These are phyloP conservation scores for Hermaeophaga mercurialis DNA, from an alignment of 2,888 invertebrate genomes.

Conservation along the genomic window DNA sequence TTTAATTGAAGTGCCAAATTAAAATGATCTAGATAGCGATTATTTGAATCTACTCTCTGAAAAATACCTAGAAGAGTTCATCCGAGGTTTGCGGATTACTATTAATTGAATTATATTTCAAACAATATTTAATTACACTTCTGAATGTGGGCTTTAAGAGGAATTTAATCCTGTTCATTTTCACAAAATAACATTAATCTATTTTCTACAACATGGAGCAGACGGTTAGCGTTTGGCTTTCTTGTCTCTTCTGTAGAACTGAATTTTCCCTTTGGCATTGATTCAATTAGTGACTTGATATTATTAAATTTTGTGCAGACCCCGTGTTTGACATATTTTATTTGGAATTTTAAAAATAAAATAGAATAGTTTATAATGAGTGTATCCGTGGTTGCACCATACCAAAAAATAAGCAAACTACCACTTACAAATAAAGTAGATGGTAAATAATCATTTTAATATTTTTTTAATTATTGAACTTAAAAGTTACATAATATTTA, in stretches of 20 bases:
- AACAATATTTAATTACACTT: conserved; percentile 30
- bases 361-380: no score
- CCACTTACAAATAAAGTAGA: no score
- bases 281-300: no score
- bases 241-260: background rate
- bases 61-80: background rate
- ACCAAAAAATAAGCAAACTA: no score
- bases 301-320: no score
- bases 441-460: no score
- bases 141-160: conserved; percentile 28
- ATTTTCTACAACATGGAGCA: conserved; percentile 23
- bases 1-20: background rate
- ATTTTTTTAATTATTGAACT: no score
- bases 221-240: background rate
- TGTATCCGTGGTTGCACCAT: no score
- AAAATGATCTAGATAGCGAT: background rate
- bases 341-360: no score
- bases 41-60: background rate
- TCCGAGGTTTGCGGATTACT: conserved; percentile 1
- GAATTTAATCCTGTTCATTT: conserved; percentile 31
- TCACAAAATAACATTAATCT: conserved; percentile 27
- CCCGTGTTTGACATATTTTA: no score
- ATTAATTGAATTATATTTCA: conserved; percentile 28
- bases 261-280: background rate
- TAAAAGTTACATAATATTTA: no score